phyloP scores from a whole-genome alignment of 2,888 invertebrate genomes.

The Melinaea marsaeus region DNA sequence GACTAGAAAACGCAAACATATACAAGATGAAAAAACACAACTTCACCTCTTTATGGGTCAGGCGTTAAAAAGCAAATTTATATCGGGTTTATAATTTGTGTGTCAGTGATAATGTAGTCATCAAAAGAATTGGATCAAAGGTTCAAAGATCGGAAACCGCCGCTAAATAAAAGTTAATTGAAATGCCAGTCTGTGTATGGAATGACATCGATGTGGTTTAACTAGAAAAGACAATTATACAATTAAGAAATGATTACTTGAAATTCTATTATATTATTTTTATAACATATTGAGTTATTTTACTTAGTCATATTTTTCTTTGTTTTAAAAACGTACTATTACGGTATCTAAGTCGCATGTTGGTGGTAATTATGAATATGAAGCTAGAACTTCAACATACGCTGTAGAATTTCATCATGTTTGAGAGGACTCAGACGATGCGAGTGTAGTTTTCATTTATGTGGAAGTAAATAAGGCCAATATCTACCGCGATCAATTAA shows the following conservation, averaged over 20 bases:
- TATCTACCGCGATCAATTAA: background rate
- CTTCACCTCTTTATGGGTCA: background rate
- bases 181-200: slow-evolving; percentile 26
- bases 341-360: background rate
- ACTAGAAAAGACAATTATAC: background rate
- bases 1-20: too few relatives aligned
- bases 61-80: background rate
- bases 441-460: background rate
- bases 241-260: too few relatives aligned
- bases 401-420: background rate
- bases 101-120: slow-evolving; percentile 19
- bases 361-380: background rate
- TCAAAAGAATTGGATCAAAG: slow-evolving; percentile 32
- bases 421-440: background rate
- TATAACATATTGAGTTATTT: too few relatives aligned
- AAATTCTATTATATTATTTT: too few relatives aligned
- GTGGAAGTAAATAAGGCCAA: background rate
- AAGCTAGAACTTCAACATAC: background rate
- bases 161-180: slow-evolving; percentile 39
- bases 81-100: slow-evolving; percentile 12
- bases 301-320: too few relatives aligned
- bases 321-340: background rate
- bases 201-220: background rate
- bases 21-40: background rate
- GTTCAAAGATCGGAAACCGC: slow-evolving; percentile 26